Conservation (phyloP, 2,797 vertebrate genomes). For the Parauchenoglanis ngamensis region DNA sequence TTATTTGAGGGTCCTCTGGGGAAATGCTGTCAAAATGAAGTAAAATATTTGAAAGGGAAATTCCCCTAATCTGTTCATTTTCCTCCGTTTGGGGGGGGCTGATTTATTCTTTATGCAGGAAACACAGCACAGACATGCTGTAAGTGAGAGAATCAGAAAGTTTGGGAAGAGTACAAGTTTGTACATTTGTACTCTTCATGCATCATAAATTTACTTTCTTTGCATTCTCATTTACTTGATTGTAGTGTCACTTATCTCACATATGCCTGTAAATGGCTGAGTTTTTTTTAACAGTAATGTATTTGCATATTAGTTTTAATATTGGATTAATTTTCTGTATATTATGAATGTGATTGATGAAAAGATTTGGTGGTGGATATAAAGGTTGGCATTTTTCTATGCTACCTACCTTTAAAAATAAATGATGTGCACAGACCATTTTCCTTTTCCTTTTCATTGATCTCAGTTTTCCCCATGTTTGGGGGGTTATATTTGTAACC, state of each 20-base stretch:
- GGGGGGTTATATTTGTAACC: constrained; percentile 49
- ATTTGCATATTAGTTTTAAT: constrained; percentile 53
- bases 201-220: constrained; percentile 57
- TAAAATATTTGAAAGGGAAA: not conserved
- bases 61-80: not conserved
- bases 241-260: constrained; percentile 59
- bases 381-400: constrained; percentile 51
- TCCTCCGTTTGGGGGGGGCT: constrained; percentile 25
- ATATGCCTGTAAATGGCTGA: constrained; percentile 67
- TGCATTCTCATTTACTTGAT: constrained; percentile 57
- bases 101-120: constrained; percentile 62
- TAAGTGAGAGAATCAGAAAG: constrained; percentile 65
- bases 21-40: constrained; percentile 15
- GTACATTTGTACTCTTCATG: constrained; percentile 66
- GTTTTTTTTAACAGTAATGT: constrained; percentile 54
- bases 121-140: constrained; percentile 63
- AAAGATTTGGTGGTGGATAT: constrained; percentile 55
- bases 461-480: constrained; percentile 32
- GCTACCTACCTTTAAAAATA: constrained; percentile 57
- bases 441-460: constrained; percentile 45
- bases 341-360: constrained; percentile 49
- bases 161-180: constrained; percentile 64
- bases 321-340: constrained; percentile 57
- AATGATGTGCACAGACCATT: constrained; percentile 52
- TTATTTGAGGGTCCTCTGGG: constrained; percentile 33